Evolutionary conservation across 2,113 vertebrate genomes (phyloP).

Genomic region (Malurus alboscapulatus): DNA sequence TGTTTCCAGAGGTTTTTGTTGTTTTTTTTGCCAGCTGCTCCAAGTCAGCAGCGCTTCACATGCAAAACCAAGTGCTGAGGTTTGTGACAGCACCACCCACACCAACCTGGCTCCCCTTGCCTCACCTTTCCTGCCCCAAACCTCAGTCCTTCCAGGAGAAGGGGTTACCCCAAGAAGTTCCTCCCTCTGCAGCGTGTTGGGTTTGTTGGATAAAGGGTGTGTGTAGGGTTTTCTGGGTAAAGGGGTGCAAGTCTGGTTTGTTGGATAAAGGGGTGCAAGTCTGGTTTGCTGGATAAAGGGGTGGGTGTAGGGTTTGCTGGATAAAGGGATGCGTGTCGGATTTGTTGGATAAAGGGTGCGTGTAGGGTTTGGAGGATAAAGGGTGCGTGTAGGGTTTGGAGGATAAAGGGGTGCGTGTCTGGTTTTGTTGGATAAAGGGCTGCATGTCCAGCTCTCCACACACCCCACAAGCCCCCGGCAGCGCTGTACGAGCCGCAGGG

Average conservation of each 20-base stretch:
- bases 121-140: neutral
- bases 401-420: too few relatives aligned
- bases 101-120: neutral
- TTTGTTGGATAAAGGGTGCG: too few relatives aligned
- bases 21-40: constrained; percentile 22
- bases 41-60: neutral
- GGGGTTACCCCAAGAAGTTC: neutral
- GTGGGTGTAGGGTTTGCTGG: accelerated
- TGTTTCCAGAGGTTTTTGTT: neutral
- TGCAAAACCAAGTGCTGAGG: neutral
- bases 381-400: too few relatives aligned
- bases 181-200: neutral
- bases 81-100: neutral
- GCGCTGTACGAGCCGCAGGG: neutral
- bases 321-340: neutral
- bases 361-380: too few relatives aligned
- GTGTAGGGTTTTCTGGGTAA: neutral
- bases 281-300: neutral
- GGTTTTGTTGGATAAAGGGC: neutral
- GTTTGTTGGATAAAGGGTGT: neutral
- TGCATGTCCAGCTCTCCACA: neutral
- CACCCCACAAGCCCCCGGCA: neutral
- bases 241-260: neutral
- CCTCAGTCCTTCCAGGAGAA: neutral
- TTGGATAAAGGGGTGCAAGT: neutral